Base-by-base conservation (phyloP, 2,797 vertebrate genomes). In the Siniperca obscura region DNA sequence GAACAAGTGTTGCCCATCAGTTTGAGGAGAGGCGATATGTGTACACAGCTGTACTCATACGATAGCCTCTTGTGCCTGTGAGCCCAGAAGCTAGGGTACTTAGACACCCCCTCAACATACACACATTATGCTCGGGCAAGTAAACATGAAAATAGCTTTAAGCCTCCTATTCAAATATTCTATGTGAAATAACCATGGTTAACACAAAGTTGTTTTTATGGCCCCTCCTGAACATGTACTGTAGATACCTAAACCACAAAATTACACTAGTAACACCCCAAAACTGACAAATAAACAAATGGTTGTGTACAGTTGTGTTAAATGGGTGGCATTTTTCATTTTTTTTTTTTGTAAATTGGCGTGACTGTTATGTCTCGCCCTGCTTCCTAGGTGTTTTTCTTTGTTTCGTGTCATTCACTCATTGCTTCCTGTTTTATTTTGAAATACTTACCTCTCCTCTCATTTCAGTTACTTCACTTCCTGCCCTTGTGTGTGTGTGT, bases 41-140 rank as follows among this genome's bases (percentile, higher is more conserved):
- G 82, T 80, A 74, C 87, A 88, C 87, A 90, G 88, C 88, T 91
- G 90, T 70, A 50, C 68, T 68, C 72, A 0, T 5, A 68, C 11
- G 78, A 92, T 86, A 86, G 87, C 60, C 74, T 85, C 81, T 74
- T 73, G 56, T 68, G 79, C 69, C 42, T 60, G 50, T 34, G 77
- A 85, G 68, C 74, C 56, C 71, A 75, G 71, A 64, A 82, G 84
- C 90, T 75, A 1, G 56, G 80, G 87, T 46, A 46, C 79, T 89
- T 70, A 52, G 55, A 88, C 71, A 4, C 78, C 78, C 77, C 74
- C 83, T 82, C 85, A 76, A 59, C 74, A 50, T 38, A 65, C 76
- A 86, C 75, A 70, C 78, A 80, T 83, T 78, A 85, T 69, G 48
- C 59, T 42, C 44, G 9, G 46, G 61, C 61, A 61, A 80, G 69